phyloP scores from a whole-genome alignment of 2,888 invertebrate genomes.

The Tryphoninae sp. region DNA sequence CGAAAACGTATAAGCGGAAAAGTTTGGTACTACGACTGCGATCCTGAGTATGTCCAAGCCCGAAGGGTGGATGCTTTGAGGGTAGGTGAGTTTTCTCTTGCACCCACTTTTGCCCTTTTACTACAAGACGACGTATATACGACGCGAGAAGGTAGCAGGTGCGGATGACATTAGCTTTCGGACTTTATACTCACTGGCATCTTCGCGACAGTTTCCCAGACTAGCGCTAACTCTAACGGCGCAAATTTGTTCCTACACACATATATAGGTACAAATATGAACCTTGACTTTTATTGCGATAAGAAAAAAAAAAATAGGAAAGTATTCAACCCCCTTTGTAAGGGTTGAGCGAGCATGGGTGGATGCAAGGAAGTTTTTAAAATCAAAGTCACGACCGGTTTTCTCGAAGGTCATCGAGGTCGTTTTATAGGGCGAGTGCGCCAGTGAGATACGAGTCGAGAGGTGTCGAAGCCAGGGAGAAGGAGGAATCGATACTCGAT shows the following conservation, averaged over 20 bases:
- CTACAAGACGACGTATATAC: constrained; percentile 8
- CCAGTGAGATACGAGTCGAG: constrained; percentile 70
- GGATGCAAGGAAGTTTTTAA: constrained; percentile 7
- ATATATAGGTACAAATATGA: constrained; percentile 1
- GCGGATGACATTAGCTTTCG: constrained; percentile 46
- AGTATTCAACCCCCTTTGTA: no score
- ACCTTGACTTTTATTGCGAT: no score
- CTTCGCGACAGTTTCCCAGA: constrained; percentile 22
- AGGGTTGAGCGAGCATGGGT: constrained; percentile 17
- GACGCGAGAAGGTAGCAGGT: constrained; percentile 39
- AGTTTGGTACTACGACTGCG: constrained; percentile 14
- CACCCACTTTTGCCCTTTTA: constrained; percentile 7
- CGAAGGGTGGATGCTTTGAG: neutral
- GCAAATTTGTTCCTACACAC: constrained; percentile 39
- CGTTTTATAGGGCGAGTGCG: constrained; percentile 74
- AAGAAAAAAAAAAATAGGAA: no score
- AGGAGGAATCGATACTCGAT: constrained; percentile 79
- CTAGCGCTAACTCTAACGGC: constrained; percentile 1
- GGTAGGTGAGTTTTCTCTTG: constrained; percentile 16
- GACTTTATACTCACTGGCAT: constrained; percentile 19
- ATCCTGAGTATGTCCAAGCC: no score
- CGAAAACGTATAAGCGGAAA: constrained; percentile 31
- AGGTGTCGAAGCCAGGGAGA: constrained; percentile 73
- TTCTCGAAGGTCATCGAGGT: constrained; percentile 57
- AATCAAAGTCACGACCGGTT: constrained; percentile 58